Evolutionary conservation across 1,140 invertebrate genomes (phyloP).

Genomic region (Telenomus remus): DNA sequence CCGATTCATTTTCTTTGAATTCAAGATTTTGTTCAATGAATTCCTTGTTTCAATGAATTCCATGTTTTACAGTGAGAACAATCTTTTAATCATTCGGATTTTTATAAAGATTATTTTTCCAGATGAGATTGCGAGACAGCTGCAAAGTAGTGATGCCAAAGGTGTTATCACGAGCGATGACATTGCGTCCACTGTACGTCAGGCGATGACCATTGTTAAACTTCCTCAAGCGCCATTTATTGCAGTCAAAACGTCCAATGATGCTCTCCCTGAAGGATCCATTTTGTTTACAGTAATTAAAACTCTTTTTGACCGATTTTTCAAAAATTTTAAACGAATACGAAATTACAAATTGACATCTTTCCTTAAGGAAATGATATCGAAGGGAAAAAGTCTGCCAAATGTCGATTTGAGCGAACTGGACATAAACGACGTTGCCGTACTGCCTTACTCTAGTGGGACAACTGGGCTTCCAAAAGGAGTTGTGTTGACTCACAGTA

Average conservation of each 20-base stretch:
- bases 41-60: too few species aligned
- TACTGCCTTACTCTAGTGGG: constrained; percentile 87
- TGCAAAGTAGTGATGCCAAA: constrained; percentile 80
- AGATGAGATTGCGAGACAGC: constrained; percentile 87
- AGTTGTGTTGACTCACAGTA: constrained; percentile 88
- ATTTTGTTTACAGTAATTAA: constrained; percentile 67
- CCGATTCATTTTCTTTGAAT: too few species aligned
- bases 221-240: constrained; percentile 58
- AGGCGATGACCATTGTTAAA: constrained; percentile 41
- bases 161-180: constrained; percentile 80
- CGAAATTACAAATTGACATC: constrained; percentile 6
- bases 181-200: constrained; percentile 65
- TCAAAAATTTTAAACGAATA: too few species aligned
- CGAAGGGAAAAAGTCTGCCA: constrained; percentile 64
- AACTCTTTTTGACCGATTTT: neutral
- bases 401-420: neutral
- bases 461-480: constrained; percentile 95
- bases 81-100: neutral
- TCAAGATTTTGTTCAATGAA: too few species aligned
- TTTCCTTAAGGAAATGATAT: constrained; percentile 68
- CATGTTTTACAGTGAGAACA: constrained; percentile 49
- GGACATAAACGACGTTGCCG: constrained; percentile 72
- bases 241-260: constrained; percentile 62
- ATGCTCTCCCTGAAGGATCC: constrained; percentile 57
- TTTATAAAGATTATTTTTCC: constrained; percentile 16